phyloP scores from a whole-genome alignment of 2,888 invertebrate genomes.

The Clivina fossor region DNA sequence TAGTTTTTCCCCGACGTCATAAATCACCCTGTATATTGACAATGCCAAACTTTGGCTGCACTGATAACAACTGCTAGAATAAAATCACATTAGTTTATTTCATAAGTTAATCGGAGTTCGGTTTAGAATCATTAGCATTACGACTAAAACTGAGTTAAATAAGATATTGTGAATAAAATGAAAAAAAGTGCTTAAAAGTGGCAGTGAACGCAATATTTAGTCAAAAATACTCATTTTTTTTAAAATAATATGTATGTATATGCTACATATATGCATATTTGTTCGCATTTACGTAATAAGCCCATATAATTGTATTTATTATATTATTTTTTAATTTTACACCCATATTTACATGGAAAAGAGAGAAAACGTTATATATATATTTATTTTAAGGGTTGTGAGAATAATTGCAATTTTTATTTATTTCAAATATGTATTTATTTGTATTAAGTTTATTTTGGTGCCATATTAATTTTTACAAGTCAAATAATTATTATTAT shows the following conservation, averaged over 20 bases:
- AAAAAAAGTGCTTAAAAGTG: too few species aligned
- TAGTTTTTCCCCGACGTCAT: too few species aligned
- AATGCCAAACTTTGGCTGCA: too few species aligned
- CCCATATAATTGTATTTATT: background rate
- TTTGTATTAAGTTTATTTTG: constrained; percentile 1
- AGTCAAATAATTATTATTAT: too few species aligned
- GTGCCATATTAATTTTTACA: constrained; percentile 17
- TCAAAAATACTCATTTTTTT: background rate
- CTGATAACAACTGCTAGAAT: too few species aligned
- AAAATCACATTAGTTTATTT: too few species aligned
- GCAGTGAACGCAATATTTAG: background rate
- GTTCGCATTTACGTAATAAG: background rate
- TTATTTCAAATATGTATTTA: constrained; percentile 7
- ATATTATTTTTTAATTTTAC: background rate
- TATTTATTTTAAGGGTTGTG: constrained; percentile 14
- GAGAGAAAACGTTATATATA: background rate
- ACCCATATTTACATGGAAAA: background rate
- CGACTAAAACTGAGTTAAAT: too few species aligned
- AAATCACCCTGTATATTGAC: too few species aligned
- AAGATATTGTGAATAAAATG: too few species aligned
- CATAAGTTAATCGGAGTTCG: too few species aligned
- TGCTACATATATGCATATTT: background rate
- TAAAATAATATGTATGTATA: background rate
- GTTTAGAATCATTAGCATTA: too few species aligned
- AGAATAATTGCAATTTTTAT: constrained; percentile 29